phyloP scores from a whole-genome alignment of 1,140 invertebrate genomes.

The Philaenus spumarius region DNA sequence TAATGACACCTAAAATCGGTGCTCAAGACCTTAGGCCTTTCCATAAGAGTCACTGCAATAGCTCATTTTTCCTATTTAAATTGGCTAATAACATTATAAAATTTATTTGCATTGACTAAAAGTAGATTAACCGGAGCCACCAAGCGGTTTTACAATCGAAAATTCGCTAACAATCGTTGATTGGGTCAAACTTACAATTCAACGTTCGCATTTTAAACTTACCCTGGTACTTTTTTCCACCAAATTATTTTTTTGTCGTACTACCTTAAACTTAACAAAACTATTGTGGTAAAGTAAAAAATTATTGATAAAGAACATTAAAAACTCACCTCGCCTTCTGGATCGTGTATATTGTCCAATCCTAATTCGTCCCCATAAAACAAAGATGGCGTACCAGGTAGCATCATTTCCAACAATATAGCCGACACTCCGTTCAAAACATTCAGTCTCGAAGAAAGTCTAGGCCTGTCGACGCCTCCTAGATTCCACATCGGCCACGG shows the following conservation, averaged over 20 bases:
- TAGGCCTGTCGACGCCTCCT: slow-evolving; percentile 49
- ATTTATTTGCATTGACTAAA: too few relatives aligned
- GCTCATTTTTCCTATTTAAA: too few relatives aligned
- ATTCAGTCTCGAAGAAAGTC: slow-evolving; percentile 47
- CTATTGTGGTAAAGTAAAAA: background rate
- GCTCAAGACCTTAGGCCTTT: too few relatives aligned
- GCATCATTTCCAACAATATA: slow-evolving; percentile 58
- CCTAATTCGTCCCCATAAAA: slow-evolving; percentile 78
- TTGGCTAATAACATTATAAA: too few relatives aligned
- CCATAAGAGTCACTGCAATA: too few relatives aligned
- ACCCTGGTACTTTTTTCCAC: background rate
- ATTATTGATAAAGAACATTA: background rate
- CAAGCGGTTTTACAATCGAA: too few relatives aligned
- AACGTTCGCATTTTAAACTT: too few relatives aligned
- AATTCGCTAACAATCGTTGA: too few relatives aligned
- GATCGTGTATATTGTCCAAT: slow-evolving; percentile 33
- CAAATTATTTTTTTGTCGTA: too few relatives aligned
- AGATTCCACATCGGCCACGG: slow-evolving; percentile 75
- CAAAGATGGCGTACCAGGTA: slow-evolving; percentile 72
- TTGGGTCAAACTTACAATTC: too few relatives aligned
- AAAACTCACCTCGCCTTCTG: slow-evolving; percentile 29
- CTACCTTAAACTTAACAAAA: background rate
- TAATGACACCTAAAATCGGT: too few relatives aligned
- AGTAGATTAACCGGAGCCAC: too few relatives aligned
- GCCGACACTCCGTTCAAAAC: slow-evolving; percentile 51